Percentiles rank a stretch among this genome's conserved stretches.
These are phyloP conservation scores for Cettia cetti DNA, from an alignment of 2,113 vertebrate genomes.

Conservation along the genomic window DNA sequence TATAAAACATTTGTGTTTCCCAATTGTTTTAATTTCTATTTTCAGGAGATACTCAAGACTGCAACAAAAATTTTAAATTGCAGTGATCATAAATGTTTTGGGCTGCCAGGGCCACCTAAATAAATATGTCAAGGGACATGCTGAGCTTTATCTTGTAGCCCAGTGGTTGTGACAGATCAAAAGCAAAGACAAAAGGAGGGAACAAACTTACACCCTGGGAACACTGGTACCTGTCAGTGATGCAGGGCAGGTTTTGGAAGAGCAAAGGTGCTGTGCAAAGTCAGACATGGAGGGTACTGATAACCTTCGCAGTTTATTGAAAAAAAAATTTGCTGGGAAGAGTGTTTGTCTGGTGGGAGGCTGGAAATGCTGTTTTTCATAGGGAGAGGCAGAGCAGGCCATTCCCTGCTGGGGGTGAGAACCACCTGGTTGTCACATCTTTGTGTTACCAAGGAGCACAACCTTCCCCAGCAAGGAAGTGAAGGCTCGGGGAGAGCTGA, in stretches of 20 bases:
- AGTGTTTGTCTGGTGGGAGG: not conserved
- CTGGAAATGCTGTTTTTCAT: not conserved
- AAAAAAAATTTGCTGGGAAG: not conserved
- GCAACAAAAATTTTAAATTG: not conserved
- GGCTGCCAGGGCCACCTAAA: not conserved
- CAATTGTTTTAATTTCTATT: not conserved
- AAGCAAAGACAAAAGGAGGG: not conserved
- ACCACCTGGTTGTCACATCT: not conserved
- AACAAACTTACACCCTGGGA: not conserved
- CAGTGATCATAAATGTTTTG: not conserved
- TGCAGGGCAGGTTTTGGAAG: not conserved
- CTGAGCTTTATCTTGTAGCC: not conserved
- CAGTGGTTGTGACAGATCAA: not conserved
- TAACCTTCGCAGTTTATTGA: not conserved
- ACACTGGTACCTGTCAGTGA: not conserved
- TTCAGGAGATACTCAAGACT: not conserved
- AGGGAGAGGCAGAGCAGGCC: not conserved
- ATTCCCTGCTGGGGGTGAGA: not conserved
- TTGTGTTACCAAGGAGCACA: not conserved
- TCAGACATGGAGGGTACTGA: not conserved
- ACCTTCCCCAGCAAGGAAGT: not conserved
- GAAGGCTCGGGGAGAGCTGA: not conserved
- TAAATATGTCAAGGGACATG: not conserved
- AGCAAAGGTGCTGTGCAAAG: not conserved
- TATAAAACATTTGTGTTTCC: slow-evolving; percentile 20